phyloP scores from a whole-genome alignment of 1,140 invertebrate species.

The Drosophila albomicans region DNA sequence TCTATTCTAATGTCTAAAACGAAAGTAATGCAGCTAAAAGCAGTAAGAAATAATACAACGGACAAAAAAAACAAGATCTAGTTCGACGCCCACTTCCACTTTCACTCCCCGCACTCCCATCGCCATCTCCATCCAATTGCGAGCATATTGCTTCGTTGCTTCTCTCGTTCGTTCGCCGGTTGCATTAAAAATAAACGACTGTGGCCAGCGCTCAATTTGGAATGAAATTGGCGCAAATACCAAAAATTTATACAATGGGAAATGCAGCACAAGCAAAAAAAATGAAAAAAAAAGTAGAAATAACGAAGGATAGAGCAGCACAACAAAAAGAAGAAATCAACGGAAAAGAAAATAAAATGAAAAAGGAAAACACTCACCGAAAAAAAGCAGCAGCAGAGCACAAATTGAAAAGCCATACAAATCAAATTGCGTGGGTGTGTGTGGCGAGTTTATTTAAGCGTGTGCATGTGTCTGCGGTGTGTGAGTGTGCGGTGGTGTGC shows the following conservation, averaged over 20 bases:
- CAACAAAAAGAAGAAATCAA: constrained; percentile 3
- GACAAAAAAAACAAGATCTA: constrained; percentile 10
- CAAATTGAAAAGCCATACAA: constrained; percentile 82
- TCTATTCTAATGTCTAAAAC: constrained; percentile 35
- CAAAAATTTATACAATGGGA: constrained; percentile 81
- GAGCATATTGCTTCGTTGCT: constrained; percentile 65
- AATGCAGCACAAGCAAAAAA: constrained; percentile 62
- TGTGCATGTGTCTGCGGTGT: constrained; percentile 16
- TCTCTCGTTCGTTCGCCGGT: constrained; percentile 43
- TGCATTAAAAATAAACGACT: constrained; percentile 83
- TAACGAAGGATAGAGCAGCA: constrained; percentile 36
- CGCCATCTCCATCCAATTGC: background rate
- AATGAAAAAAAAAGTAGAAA: background rate
- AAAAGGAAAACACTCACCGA: constrained; percentile 29
- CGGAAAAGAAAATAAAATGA: constrained; percentile 32
- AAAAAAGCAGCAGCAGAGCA: constrained; percentile 40
- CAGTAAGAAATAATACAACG: background rate
- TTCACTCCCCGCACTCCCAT: background rate
- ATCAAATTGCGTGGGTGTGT: constrained; percentile 69
- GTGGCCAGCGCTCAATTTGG: constrained; percentile 80
- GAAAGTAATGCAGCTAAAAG: constrained; percentile 40
- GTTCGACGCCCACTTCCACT: background rate
- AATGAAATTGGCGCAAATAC: constrained; percentile 83
- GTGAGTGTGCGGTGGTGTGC: constrained; percentile 23
- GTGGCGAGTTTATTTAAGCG: constrained; percentile 55